phyloP scores from a whole-genome alignment of 53 echinoderm and acorn worm species.

The Holothuria scabra region DNA sequence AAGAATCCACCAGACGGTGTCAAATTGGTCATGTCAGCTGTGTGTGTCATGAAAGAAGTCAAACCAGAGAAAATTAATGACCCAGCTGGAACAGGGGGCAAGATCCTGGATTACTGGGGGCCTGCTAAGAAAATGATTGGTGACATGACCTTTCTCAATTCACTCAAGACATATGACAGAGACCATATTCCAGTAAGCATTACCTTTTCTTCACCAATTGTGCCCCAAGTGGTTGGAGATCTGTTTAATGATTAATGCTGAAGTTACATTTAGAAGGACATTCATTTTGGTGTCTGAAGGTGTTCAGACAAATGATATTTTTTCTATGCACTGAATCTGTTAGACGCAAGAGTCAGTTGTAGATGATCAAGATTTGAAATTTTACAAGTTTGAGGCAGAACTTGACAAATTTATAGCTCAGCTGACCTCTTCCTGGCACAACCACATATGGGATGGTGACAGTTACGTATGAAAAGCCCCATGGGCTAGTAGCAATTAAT shows the following conservation, averaged over 20 bases:
- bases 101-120: slow-evolving; percentile 99
- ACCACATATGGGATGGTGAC: no score
- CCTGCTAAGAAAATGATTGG: slow-evolving; percentile 96
- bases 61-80: slow-evolving; percentile 97
- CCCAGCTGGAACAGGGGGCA: slow-evolving; percentile 97
- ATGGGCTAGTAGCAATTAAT: no score
- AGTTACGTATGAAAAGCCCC: no score
- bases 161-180: slow-evolving; percentile 91
- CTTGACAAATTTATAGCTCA: no score
- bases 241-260: no score
- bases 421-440: no score
- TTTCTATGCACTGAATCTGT: no score
- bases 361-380: no score
- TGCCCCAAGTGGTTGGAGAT: not conserved
- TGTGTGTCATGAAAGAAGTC: slow-evolving; percentile 86
- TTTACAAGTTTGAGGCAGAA: no score
- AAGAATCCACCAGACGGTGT: slow-evolving; percentile 93
- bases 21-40: slow-evolving; percentile 91
- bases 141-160: slow-evolving; percentile 93
- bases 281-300: no score
- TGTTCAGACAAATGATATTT: no score
- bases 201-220: not conserved
- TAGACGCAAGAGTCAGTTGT: no score
- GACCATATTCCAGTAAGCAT: slow-evolving; percentile 89
- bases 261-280: not conserved